Conservation (phyloP, 30 jellyfish, hydroid and myxozoan species). For the Hydractinia symbiolongicarpus region DNA sequence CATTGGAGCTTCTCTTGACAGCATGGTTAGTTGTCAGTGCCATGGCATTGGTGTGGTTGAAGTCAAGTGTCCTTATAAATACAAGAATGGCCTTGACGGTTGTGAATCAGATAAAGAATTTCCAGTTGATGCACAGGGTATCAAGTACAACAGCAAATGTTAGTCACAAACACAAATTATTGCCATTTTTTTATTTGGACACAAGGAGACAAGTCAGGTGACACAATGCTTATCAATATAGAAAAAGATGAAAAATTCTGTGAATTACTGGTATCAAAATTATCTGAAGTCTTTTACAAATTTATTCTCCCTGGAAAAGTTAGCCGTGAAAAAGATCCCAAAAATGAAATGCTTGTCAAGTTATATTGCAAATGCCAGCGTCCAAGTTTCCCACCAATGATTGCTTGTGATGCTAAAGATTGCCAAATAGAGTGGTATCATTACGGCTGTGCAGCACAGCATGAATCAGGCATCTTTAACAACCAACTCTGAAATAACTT, state of each 20-base stretch:
- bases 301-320: conserved; percentile 6
- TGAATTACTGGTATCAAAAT: neutral
- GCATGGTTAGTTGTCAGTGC: conserved; percentile 41
- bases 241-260: conserved; percentile 14
- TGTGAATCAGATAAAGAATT: conserved; percentile 8
- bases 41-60: conserved; percentile 42
- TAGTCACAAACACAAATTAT: conserved; percentile 17
- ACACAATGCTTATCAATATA: neutral
- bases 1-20: conserved; percentile 64
- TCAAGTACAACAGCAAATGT: too few relatives aligned
- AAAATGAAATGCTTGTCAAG: conserved; percentile 2
- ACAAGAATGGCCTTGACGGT: conserved; percentile 10
- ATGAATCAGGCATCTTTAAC: too few relatives aligned
- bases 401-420: conserved; percentile 11
- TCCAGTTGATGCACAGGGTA: conserved; percentile 10
- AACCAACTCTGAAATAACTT: too few relatives aligned
- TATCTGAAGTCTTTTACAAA: neutral
- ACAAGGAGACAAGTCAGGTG: too few relatives aligned
- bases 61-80: conserved; percentile 36
- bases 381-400: conserved; percentile 24
- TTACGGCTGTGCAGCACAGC: conserved; percentile 18
- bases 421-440: conserved; percentile 18
- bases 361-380: conserved; percentile 12
- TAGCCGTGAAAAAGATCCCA: neutral
- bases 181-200: conserved; percentile 24